These are phyloP conservation scores for Penaeus vannamei DNA, from an alignment of 1,140 invertebrate genomes.

Conservation along the genomic window DNA sequence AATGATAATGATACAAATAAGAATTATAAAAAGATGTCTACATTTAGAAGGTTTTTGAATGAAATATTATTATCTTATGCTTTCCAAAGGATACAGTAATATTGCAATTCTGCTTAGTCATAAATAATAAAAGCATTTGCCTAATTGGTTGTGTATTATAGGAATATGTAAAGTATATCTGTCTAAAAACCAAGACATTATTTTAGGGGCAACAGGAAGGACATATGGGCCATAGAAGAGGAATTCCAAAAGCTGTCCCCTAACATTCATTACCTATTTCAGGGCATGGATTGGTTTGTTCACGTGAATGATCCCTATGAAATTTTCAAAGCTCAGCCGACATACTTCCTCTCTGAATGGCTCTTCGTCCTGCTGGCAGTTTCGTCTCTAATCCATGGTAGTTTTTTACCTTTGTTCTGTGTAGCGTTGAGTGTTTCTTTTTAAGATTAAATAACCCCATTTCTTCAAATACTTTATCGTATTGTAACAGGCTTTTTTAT, in stretches of 20 bases:
- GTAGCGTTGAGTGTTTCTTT: neutral
- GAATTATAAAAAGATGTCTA: no score
- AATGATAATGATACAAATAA: no score
- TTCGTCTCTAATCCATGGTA: constrained; percentile 63
- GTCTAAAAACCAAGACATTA: no score
- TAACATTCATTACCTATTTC: neutral
- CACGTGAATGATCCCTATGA: constrained; percentile 51
- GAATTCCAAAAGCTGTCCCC: neutral
- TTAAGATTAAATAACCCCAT: neutral
- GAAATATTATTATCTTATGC: no score
- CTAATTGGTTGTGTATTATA: neutral
- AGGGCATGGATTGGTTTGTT: constrained; percentile 64
- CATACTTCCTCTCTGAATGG: constrained; percentile 66
- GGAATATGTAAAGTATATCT: neutral
- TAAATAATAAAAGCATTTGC: no score
- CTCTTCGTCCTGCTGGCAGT: constrained; percentile 53
- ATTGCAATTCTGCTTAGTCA: no score
- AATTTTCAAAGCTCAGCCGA: constrained; percentile 63
- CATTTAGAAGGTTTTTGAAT: no score
- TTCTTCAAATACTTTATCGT: neutral
- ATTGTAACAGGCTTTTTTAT: neutral
- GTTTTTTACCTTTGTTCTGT: constrained; percentile 1
- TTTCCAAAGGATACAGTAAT: no score
- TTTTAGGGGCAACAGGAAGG: neutral
- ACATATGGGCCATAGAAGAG: no score